Evolutionary conservation across 2,888 invertebrate species (phyloP), one percentile per base, ranked within the genome.

Genomic region (Oscheius myriophilus): DNA sequence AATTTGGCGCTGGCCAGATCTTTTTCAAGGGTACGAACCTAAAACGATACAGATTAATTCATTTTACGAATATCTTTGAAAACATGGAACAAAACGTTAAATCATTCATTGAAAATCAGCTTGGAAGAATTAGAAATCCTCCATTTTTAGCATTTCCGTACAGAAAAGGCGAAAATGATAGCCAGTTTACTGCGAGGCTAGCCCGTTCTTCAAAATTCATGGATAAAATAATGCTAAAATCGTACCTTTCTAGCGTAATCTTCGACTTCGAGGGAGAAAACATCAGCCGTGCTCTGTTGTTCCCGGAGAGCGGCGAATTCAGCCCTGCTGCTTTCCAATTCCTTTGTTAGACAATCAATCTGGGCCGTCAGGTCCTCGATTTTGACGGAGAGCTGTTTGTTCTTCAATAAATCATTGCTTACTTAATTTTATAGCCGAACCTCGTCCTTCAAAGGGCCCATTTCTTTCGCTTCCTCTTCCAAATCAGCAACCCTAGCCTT

Each of bases 241-340:
- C 49, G 14, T 6, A 68, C 68, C 42, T 68, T 69, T 43, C 46
- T 72, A 41, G 76, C 80, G 51, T 80, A 79, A 49, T 79, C 79
- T 16, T 59, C 59, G 45, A 79, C 65, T 65, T 79, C 79, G 52
- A 79, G 54, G 3, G 72, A 70, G 18, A 77, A 67, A 59, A 77
- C 69, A 42, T 66, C 68, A 1, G 66, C 68, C 1, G 61, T 67
- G 12, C 64, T 52, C 23, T 62, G 55, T n/a, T 59, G 57, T 14
- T 71, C 71, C 25, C 51, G 39, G 21, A 68, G 45, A 7, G 63
- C 68, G 16, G 55, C 39, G 16, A 57, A 2, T 39, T 68, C 68
- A 9, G 62, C 63, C 18, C 33, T 41, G 18, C 51, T 51, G 46
- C 63, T 63, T 18, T 68, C 68, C 18, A 68, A 25, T 7, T 68